Base-by-base conservation (phyloP, 2,888 invertebrate species). In the Polydrusus tereticollis region DNA sequence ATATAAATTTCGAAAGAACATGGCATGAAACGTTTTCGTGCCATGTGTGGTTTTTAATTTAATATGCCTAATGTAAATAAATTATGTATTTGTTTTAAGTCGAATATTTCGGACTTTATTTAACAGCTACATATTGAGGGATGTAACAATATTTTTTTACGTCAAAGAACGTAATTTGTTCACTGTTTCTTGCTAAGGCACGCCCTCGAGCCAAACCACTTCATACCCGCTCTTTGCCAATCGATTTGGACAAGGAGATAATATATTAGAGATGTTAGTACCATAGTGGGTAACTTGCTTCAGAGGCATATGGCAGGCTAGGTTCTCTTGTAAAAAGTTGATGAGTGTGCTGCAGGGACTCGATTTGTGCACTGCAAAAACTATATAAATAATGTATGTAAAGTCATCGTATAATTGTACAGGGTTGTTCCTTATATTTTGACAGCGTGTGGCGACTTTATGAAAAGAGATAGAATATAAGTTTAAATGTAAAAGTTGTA, bases 281-380 rank as follows among this genome's bases (percentile, higher is more conserved):
- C 64, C 68, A 43, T 72, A 64, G 62, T 29, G 45, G 64, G 69
- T 45, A 64, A 64, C 68, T 62, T 68, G 57, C 21, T n/a, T n/a
- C n/a, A 58, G 43, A 36, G 38, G 43, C 67, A 67, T 68, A 72
- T 68, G 72, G 67, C 57, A 64, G 50, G 69, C 58, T 45, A 26
- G 18, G 38, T 8, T 29, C 43, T 29, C 55, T 29, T 47, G 64
- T 65, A 64, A 71, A 71, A 65, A 71, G 59, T 71, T 65, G 65
- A 71, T 65, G 65, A 65, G 65, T 64, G 65, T 65, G 59, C 65
- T 60, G 38, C 57, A 38, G n/a, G n/a, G n/a, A n/a, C n/a, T n/a
- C n/a, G n/a, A 5, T 52, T 29, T 12, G 57, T 36, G 52, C 66
- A 55, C n/a, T n/a, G n/a, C n/a, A n/a, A n/a, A n/a, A n/a, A n/a